Conservation (phyloP, 2,888 invertebrate species). For the Platycheirus albimanus region DNA sequence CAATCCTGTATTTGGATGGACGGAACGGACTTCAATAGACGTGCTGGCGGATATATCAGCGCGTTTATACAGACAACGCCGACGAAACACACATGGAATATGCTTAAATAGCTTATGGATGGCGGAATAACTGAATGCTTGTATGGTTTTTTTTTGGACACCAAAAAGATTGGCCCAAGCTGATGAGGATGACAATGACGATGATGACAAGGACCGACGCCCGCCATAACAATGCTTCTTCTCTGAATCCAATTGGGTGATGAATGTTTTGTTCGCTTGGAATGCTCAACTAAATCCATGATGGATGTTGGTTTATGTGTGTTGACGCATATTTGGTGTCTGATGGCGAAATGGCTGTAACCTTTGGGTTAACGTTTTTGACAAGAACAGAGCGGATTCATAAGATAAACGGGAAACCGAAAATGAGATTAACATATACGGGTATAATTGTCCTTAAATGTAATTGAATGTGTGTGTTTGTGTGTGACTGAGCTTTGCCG, state of each 20-base stretch:
- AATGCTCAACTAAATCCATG: conserved; percentile 69
- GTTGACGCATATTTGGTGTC: conserved; percentile 44
- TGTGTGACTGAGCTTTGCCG: neutral
- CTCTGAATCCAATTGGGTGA: conserved; percentile 35
- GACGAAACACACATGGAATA: conserved; percentile 62
- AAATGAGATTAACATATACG: conserved; percentile 15
- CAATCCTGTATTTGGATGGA: conserved; percentile 18
- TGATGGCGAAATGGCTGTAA: conserved; percentile 35
- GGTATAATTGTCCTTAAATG: neutral
- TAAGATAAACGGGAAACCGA: conserved; percentile 9
- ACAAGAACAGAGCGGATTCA: conserved; percentile 5
- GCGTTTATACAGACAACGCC: conserved; percentile 33
- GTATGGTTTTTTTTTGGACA: conserved; percentile 56
- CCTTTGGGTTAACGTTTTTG: neutral
- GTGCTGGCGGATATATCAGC: conserved; percentile 49
- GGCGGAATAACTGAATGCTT: conserved; percentile 37
- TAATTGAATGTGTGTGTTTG: neutral
- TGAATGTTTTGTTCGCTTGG: conserved; percentile 64
- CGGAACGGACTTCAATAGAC: neutral
- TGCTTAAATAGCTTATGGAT: conserved; percentile 56
- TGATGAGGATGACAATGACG: conserved; percentile 28
- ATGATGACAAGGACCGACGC: conserved; percentile 33
- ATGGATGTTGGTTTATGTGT: conserved; percentile 70
- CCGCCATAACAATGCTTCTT: conserved; percentile 21
- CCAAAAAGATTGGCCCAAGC: conserved; percentile 57